Evolutionary conservation across 92 coral and sea anemone genomes (phyloP).

Genomic region (Muricea muricata): DNA sequence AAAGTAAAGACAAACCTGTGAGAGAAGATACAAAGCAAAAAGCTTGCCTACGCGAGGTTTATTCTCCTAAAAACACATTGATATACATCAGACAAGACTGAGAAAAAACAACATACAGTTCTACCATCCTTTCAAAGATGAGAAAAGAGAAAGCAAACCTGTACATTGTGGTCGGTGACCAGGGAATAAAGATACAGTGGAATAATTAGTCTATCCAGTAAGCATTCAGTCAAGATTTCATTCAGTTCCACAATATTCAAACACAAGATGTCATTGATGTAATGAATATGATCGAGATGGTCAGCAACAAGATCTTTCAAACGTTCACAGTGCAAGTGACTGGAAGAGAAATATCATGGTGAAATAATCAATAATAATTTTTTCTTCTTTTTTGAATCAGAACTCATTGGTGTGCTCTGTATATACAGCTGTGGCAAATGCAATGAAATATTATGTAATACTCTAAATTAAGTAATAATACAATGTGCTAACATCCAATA

Average conservation of each 20-base stretch:
- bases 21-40: slow-evolving; percentile 78
- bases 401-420: no score
- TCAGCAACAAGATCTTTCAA: slow-evolving; percentile 95
- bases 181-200: slow-evolving; percentile 92
- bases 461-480: no score
- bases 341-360: slow-evolving; percentile 16
- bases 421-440: no score
- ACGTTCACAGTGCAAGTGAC: slow-evolving; percentile 91
- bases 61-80: neutral
- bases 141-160: slow-evolving; percentile 43
- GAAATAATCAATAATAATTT: neutral
- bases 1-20: slow-evolving; percentile 84
- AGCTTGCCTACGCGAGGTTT: slow-evolving; percentile 59
- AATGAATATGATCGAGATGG: slow-evolving; percentile 94
- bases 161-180: slow-evolving; percentile 61
- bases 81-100: neutral
- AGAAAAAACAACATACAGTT: neutral
- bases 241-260: slow-evolving; percentile 87
- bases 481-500: no score
- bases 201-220: slow-evolving; percentile 84
- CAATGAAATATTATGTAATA: no score
- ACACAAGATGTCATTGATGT: slow-evolving; percentile 83
- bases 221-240: slow-evolving; percentile 82
- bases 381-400: neutral
- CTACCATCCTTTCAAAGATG: neutral